Base-by-base conservation (phyloP, 2,113 vertebrate species). In the Ictalurus furcatus region DNA sequence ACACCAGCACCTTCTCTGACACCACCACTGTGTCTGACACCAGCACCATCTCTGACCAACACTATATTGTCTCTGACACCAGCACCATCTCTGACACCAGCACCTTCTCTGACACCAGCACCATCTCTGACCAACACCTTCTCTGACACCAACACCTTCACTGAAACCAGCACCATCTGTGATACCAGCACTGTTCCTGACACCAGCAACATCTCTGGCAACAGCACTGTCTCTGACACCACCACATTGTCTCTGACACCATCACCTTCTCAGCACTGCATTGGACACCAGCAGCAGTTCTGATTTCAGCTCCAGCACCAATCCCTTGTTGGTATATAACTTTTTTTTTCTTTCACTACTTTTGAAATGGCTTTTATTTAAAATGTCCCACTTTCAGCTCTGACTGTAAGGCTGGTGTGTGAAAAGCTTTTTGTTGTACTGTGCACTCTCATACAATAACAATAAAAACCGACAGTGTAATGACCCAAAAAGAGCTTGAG, bases 391-490 rank as follows among this genome's bases (percentile, higher is more conserved):
- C 63, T 71, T 85, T 71, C 23, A 2, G 65, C 56, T 82, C 8
- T 4, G 30, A 23, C 30, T 40, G 1, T 83, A 61, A 59, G 56
- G 30, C 80, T 37, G 56, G 8, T 37, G 54, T 44, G 59, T 87
- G 73, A 87, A 78, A 48, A 87, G 85, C 85, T 78, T 76, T 61
- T n/a, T 86, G 85, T 61, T 86, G 34, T 17, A 61, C 25, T 17
- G 11, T 61, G 69, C 80, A 59, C 81, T 61, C 2, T 40, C 14
- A 2, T 23, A 25, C 71, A 76, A 12, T 40, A 34, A 73, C 69
- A 44, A 44, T 59, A 63, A 87, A 87, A 63, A 3, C 69, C 6
- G 30, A 56, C 85, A 14, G 23, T 8, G 21, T 23, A 25, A 71
- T 61, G 71, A 78, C 28, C 73, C 16, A 17, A 58, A 21, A 34